Evolutionary conservation across 2,888 invertebrate genomes (phyloP).

Genomic region (Xestoiulus laeticollis): DNA sequence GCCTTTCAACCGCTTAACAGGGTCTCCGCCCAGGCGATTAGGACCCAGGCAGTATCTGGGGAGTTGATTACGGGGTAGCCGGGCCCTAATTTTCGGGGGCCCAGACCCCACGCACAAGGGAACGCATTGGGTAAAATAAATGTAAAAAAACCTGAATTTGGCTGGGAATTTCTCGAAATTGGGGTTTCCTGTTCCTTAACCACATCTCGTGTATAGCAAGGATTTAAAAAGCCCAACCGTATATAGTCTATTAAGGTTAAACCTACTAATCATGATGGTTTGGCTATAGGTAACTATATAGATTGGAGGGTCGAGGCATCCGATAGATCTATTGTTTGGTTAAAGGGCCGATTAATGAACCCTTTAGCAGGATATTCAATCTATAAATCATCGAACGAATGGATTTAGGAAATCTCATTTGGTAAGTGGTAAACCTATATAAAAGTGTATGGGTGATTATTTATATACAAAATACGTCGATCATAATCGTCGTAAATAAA

Average conservation of each 20-base stretch:
- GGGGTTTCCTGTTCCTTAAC: background rate
- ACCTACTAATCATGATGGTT: background rate
- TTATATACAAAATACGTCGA: no score
- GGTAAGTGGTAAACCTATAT: background rate
- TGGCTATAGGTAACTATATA: background rate
- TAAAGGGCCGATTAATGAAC: background rate
- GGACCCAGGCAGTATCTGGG: background rate
- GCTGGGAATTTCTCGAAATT: background rate
- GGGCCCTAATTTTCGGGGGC: conserved; percentile 2
- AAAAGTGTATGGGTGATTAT: background rate
- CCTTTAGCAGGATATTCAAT: conserved; percentile 14
- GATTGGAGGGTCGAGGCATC: background rate
- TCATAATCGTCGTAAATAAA: background rate
- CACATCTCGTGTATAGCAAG: background rate
- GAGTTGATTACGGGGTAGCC: conserved; percentile 7
- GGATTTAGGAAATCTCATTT: background rate
- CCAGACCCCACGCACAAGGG: conserved; percentile 6
- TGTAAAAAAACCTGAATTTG: background rate
- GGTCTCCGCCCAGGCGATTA: conserved; percentile 7
- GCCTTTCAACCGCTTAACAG: conserved; percentile 15
- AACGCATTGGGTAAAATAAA: background rate
- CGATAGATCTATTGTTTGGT: background rate
- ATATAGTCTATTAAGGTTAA: background rate
- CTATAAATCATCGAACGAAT: conserved; percentile 13
- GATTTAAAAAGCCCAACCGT: background rate